Evolutionary conservation across 2,888 invertebrate species (phyloP), one percentile per base, ranked within the genome.

Genomic region (Cenopis cana): DNA sequence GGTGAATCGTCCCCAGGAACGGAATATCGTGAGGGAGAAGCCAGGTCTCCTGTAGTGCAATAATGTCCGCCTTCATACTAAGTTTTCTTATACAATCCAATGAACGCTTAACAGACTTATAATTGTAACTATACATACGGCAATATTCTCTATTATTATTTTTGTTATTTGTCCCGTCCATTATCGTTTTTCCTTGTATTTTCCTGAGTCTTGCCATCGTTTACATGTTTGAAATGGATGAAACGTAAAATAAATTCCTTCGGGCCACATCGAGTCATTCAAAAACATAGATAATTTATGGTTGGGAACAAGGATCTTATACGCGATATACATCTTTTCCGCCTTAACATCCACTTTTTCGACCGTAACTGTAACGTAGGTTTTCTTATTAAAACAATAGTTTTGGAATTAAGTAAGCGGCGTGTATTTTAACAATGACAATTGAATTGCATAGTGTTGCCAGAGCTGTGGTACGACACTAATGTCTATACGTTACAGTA

Each of bases 51-150:
- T 33, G 29, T 33, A 33, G 8, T 33, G 24, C 24, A 24, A 49
- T 17, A 17, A 49, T 49, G 49, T 49, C 49, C 2, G 49, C 49
- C 2, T 5, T n/a, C 6, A n/a, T 2, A 49, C 49, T 12, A 4
- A 49, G 17, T 6, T 10, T 2, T 49, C 17, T 49, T n/a, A 49
- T n/a, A n/a, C 49, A 49, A n/a, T 49, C 49, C 1, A 49, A 2
- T 49, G 49, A 49, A n/a, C 49, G 49, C 17, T 14, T 49, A 49
- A 49, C 49, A 5, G 49, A 49, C 49, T 49, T 49, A 49, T n/a
- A 49, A 49, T 49, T 49, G 14, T n/a, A 49, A 49, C 49, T 49
- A n/a, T n/a, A 49, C 14, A 49, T 49, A 49, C n/a, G n/a, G 6
- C 14, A 12, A 10, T n/a, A 6, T 49, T 12, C 3, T 17, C 17